Evolutionary conservation across 2,113 vertebrate genomes (phyloP), one percentile per base, ranked within the genome.

Genomic region (Baryphthengus martii): DNA sequence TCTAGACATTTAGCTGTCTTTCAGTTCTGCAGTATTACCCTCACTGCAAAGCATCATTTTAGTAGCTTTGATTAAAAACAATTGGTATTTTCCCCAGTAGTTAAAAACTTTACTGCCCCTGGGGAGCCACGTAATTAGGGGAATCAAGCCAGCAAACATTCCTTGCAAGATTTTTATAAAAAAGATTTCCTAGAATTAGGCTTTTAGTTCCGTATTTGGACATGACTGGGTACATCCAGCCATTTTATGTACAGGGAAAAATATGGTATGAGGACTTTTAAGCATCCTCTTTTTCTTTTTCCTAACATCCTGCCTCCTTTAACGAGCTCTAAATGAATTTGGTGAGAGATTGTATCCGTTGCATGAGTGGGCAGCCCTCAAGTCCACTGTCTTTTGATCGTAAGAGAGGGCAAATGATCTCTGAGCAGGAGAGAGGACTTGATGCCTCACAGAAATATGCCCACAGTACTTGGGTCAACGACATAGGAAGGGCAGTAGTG

Each of bases 121-220:
- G 52, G 85, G 73, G 72, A 94, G n/a, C 6, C 24, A 56, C 42
- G 75, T 74, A 93, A 95, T 90, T 71, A 80, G 50, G 84, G 52
- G 56, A 96, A 81, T 67, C 52, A 61, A 88, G 47, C 82, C 93
- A 94, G 73, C 24, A 80, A 90, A 81, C 61, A 89, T 88, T 93
- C 65, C 75, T 90, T 3, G 1, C 42, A 71, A 80, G 40, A 84
- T 80, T 86, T 11, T 74, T 12, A 3, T n/a, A 8, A 63, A 49
- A 72, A 77, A 58, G 11, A 40, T 55, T 29, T 66, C 29, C 11
- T 47, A 72, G 79, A 74, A 95, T 86, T 86, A 59, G 56, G 21
- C 58, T 78, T 86, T 56, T 61, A 53, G 39, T 78, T 86, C 95
- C 52, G 10, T 94, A 68, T 92, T 96, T 90, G 83, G 78, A 9